Conservation (phyloP, 2,797 vertebrate species). For the Sciaenops ocellatus region DNA sequence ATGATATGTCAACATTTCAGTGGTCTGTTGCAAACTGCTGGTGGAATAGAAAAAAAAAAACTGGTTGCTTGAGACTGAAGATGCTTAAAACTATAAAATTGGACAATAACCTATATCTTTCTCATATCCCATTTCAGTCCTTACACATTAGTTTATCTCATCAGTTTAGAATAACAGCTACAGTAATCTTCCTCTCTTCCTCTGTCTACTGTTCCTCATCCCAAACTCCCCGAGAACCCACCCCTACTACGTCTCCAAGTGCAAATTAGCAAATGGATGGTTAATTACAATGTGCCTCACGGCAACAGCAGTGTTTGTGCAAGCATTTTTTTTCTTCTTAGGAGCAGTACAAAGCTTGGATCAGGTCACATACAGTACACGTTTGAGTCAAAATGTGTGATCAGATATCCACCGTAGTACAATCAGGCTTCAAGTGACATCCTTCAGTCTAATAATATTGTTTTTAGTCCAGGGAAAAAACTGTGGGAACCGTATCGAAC, state of each 20-base stretch:
- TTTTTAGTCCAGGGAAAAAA: background rate
- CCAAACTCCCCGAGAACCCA: constrained; percentile 61
- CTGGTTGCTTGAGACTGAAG: background rate
- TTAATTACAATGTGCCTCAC: constrained; percentile 82
- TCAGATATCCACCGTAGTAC: constrained; percentile 10
- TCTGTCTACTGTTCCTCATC: constrained; percentile 22
- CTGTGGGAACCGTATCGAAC: background rate
- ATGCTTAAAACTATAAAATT: background rate
- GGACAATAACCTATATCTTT: background rate
- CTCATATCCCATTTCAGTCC: background rate
- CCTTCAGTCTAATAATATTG: background rate
- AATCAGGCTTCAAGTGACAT: background rate
- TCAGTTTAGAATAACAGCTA: constrained; percentile 47
- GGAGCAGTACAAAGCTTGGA: background rate
- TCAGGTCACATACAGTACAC: constrained; percentile 7
- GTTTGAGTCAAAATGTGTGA: background rate
- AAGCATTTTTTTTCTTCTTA: background rate
- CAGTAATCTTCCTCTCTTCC: constrained; percentile 39
- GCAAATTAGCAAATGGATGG: constrained; percentile 74
- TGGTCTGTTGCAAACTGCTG: constrained; percentile 5
- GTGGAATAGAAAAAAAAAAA: background rate
- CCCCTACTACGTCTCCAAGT: constrained; percentile 68
- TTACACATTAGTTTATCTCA: constrained; percentile 26
- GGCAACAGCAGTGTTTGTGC: constrained; percentile 69
- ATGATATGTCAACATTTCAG: constrained; percentile 14